Conservation (phyloP, 2,888 invertebrate species). For the Harpagoxenus sublaevis region DNA sequence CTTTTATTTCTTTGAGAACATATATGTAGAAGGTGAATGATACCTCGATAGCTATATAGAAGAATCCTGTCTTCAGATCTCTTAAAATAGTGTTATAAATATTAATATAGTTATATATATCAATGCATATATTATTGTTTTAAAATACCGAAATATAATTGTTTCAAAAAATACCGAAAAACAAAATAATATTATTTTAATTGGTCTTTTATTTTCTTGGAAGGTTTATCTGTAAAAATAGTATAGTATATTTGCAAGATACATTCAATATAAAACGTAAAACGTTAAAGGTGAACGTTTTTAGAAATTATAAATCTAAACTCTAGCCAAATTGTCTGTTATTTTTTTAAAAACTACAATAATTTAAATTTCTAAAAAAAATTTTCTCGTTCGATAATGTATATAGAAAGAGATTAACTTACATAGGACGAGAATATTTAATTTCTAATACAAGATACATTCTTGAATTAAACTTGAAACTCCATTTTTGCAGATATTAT, state of each 20-base stretch:
- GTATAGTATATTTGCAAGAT: neutral
- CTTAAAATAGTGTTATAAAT: slow-evolving; percentile 1
- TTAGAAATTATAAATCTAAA: neutral
- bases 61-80: neutral
- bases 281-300: neutral
- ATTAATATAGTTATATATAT: neutral
- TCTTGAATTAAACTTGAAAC: neutral
- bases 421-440: neutral
- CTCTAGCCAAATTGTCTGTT: neutral
- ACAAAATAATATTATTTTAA: slow-evolving; percentile 5
- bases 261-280: neutral
- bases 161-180: neutral
- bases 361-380: neutral
- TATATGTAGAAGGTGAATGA: neutral
- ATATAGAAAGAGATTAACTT: neutral
- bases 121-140: neutral
- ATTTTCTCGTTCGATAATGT: neutral
- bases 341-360: neutral
- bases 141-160: neutral
- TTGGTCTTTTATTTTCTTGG: neutral
- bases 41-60: neutral
- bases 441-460: neutral
- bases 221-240: neutral
- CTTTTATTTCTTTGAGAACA: neutral
- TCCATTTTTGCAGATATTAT: neutral